phyloP scores from a whole-genome alignment of 1,140 invertebrate genomes.

The Thaumatotibia leucotreta region DNA sequence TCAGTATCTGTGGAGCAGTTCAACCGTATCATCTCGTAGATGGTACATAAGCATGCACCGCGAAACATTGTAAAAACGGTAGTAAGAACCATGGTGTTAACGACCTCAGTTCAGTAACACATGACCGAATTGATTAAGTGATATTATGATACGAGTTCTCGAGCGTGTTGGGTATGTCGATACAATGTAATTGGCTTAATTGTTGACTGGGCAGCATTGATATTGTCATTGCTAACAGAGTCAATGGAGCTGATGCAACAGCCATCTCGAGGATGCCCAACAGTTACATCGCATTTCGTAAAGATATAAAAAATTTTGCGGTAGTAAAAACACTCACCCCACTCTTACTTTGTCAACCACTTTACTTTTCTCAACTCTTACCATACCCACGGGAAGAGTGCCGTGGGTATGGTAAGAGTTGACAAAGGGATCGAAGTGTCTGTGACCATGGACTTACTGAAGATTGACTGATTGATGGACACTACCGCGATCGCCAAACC shows the following conservation, averaged over 20 bases:
- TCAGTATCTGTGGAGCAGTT: neutral
- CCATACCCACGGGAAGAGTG: no score
- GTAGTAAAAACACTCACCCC: no score
- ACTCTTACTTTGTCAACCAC: no score
- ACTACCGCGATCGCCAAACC: no score
- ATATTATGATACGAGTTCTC: constrained; percentile 52
- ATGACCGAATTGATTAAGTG: constrained; percentile 60
- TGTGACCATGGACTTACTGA: no score
- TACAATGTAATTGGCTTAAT: constrained; percentile 64
- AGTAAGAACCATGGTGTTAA: constrained; percentile 36
- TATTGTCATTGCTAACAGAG: neutral
- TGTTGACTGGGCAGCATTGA: constrained; percentile 19
- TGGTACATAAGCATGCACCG: neutral
- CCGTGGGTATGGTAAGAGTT: no score
- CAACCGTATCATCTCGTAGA: neutral
- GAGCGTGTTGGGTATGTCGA: constrained; percentile 37
- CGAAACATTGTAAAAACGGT: constrained; percentile 19
- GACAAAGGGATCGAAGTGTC: no score
- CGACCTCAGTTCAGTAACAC: constrained; percentile 41
- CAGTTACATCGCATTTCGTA: no score
- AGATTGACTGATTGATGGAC: no score
- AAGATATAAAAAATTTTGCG: neutral
- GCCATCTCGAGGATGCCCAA: no score
- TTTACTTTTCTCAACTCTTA: no score
- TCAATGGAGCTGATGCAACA: neutral